Evolutionary conservation across 2,113 vertebrate species (phyloP).

Genomic region (Pogona vitticeps): DNA sequence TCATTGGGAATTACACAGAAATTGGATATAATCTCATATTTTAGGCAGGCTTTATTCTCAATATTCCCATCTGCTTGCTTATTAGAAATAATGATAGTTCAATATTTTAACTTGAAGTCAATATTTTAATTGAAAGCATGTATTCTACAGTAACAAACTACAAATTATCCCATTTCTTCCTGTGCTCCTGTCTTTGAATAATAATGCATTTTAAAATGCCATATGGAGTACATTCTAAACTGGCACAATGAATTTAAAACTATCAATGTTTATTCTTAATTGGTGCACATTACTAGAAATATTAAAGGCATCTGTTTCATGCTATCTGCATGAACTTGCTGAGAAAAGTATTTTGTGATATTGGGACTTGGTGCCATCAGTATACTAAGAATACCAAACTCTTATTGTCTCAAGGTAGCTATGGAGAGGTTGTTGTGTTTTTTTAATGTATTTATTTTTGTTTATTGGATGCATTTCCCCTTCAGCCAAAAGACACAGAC

Average conservation of each 20-base stretch:
- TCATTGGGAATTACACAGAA: no score
- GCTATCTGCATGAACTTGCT: no score
- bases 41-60: neutral
- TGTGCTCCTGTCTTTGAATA: neutral
- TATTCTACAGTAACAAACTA: neutral
- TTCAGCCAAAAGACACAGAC: no score
- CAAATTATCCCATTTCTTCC: neutral
- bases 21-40: neutral
- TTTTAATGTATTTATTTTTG: no score
- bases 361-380: no score
- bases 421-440: no score
- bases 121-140: constrained; percentile 15
- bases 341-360: no score
- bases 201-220: neutral
- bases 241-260: constrained; percentile 9
- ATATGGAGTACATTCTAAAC: constrained; percentile 11
- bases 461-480: no score
- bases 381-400: no score
- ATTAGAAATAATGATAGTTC: constrained; percentile 5
- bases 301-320: constrained; percentile 5
- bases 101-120: constrained; percentile 4
- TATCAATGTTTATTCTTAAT: constrained; percentile 9
- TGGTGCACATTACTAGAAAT: constrained; percentile 19
- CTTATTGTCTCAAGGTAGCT: no score
- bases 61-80: neutral